These are phyloP conservation scores for Bettongia penicillata DNA, from an alignment of 2,113 vertebrate species.

Conservation along the genomic window DNA sequence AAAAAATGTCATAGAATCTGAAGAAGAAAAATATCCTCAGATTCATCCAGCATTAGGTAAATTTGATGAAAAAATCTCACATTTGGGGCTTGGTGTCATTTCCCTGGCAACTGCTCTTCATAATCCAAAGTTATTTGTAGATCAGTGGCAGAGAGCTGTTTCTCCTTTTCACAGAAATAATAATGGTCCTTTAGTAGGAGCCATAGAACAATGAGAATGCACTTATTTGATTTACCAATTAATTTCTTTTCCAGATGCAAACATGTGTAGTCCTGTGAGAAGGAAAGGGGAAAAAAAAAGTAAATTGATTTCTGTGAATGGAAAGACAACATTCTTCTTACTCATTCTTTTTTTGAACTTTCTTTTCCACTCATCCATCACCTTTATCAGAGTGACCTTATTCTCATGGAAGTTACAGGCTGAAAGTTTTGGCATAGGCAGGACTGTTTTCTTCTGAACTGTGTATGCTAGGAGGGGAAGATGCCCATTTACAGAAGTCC, in stretches of 20 bases:
- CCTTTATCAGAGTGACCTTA: neutral
- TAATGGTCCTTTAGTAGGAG: slow-evolving; percentile 28
- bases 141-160: slow-evolving; percentile 52
- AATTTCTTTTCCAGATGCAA: slow-evolving; percentile 74
- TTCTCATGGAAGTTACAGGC: neutral
- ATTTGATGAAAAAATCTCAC: slow-evolving; percentile 48
- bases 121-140: slow-evolving; percentile 48
- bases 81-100: slow-evolving; percentile 58
- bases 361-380: neutral
- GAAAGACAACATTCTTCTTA: slow-evolving; percentile 16
- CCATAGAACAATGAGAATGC: neutral
- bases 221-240: slow-evolving; percentile 63
- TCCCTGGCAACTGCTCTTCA: slow-evolving; percentile 44
- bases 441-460: too few relatives aligned
- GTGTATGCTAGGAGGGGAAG: neutral
- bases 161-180: slow-evolving; percentile 53
- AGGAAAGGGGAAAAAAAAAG: slow-evolving; percentile 62
- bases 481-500: neutral
- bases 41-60: slow-evolving; percentile 52
- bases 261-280: slow-evolving; percentile 28
- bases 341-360: neutral
- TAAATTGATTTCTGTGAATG: slow-evolving; percentile 40
- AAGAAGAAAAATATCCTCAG: neutral
- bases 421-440: neutral
- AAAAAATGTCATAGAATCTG: neutral